Percentiles rank a stretch among this genome's conserved stretches.
These are phyloP conservation scores for Opisthocomus hoazin DNA, from an alignment of 2,113 vertebrate genomes.

Conservation along the genomic window DNA sequence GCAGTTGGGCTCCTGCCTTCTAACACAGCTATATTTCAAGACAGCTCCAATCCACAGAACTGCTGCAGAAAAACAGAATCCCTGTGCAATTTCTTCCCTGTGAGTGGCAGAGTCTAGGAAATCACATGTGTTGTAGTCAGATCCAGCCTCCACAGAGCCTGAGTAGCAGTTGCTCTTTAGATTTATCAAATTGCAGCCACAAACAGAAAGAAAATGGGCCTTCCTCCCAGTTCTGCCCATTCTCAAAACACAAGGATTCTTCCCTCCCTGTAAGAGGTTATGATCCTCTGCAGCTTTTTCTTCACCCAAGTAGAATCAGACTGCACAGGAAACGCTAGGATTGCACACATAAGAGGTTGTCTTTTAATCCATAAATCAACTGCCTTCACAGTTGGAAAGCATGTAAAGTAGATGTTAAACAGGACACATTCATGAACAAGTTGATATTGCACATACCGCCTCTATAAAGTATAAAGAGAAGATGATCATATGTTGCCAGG, in stretches of 20 bases:
- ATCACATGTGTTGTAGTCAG: accelerated
- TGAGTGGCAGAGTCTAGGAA: background rate
- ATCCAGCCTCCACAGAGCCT: background rate
- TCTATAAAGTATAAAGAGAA: conserved; percentile 77
- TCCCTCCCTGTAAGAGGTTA: background rate
- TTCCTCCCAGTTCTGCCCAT: background rate
- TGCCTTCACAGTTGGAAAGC: background rate
- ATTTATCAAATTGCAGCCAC: background rate
- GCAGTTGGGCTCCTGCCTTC: background rate
- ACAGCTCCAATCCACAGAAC: background rate
- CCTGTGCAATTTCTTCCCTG: background rate
- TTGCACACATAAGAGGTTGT: background rate
- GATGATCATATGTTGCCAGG: conserved; percentile 81
- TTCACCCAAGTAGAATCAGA: background rate
- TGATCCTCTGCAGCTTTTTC: background rate
- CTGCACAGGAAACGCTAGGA: background rate
- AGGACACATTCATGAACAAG: accelerated
- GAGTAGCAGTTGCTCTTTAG: background rate
- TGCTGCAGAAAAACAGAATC: background rate
- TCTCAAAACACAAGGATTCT: background rate
- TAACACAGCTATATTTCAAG: background rate
- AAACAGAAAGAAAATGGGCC: background rate
- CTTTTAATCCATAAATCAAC: background rate
- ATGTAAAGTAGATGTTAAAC: background rate
- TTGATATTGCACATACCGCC: conserved; percentile 64